Conservation (phyloP, 2,888 invertebrate species). For the Drosophila yooni region DNA sequence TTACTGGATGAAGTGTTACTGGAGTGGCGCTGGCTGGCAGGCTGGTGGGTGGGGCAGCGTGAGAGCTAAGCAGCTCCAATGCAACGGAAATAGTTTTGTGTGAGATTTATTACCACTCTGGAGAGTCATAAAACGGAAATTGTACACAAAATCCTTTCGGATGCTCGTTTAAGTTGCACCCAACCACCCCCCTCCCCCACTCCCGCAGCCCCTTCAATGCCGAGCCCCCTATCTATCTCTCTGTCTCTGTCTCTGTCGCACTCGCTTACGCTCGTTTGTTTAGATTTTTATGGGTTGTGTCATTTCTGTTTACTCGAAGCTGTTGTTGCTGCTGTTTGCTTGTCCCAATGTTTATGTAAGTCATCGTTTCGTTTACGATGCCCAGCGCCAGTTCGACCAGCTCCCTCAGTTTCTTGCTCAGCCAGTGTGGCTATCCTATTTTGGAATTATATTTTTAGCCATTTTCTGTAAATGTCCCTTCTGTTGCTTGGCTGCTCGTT, state of each 20-base stretch:
- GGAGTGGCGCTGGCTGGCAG: background rate
- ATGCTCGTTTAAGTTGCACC: conserved; percentile 80
- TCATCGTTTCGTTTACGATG: conserved; percentile 77
- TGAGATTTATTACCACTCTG: conserved; percentile 85
- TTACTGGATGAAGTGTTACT: background rate
- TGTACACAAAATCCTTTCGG: conserved; percentile 84
- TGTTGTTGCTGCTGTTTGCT: conserved; percentile 54
- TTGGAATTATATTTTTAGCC: conserved; percentile 77
- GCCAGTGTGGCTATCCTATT: conserved; percentile 62
- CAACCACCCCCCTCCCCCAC: background rate
- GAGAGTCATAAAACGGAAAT: conserved; percentile 85
- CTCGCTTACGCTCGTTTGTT: conserved; percentile 42
- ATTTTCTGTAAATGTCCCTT: conserved; percentile 66
- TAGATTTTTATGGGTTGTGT: conserved; percentile 80
- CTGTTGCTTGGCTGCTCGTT: conserved; percentile 46
- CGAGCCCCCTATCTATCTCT: conserved; percentile 7
- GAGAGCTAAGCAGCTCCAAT: conserved; percentile 77
- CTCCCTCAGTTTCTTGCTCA: conserved; percentile 1
- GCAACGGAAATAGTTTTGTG: conserved; percentile 85
- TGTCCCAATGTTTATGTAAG: conserved; percentile 81
- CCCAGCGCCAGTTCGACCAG: conserved; percentile 38
- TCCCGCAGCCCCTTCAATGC: background rate
- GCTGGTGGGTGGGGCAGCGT: conserved; percentile 18
- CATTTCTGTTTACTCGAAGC: conserved; percentile 76
- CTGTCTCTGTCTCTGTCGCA: conserved; percentile 16